Evolutionary conservation across 2,888 invertebrate species (phyloP), one percentile per base, ranked within the genome.

Genomic region (Colostygia pectinataria): DNA sequence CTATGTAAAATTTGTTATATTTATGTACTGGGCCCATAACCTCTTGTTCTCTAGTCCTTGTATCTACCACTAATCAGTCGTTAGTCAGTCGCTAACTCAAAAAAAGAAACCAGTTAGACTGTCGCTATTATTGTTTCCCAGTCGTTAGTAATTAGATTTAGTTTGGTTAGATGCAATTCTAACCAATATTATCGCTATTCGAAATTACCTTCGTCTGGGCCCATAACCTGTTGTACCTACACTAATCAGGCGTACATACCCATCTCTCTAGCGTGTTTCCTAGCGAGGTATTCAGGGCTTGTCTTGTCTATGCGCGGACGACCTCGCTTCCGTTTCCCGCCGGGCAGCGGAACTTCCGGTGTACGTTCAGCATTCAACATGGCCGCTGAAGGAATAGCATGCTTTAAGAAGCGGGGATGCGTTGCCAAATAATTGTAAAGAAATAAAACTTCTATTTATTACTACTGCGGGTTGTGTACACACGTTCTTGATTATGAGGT

Each of bases 291-390:
- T 37, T 88, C 87, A 0, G 87, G 84, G 51, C 85, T 84, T 1
- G 86, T 87, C 59, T 87, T 87, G 70, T 88, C 88, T 15, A 88
- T 80, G 7, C 87, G 63, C 13, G 87, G 88, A 3, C 88, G 64
- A 0, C 90, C 90, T 0, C 90, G 73, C 56, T 85, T 85, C 31
- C 59, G 55, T 24, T 59, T 59, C 44, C 41, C 42, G 8, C 56
- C 57, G 1, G 54, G 42, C 7, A 40, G 25, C n/a, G 46, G 38
- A 15, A 24, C 76, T 62, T 48, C 52, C 9, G 68, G 65, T 8
- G 74, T 73, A 1, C 67, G 61, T 2, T 66, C 59, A 4, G 61
- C 59, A 34, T 61, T 68, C 33, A 73, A 48, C 41, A 66, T 69
- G 7, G 77, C 68, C 47, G 63, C 53, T 47, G 39, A 20, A 38